A percentile compares a stretch with the other conserved stretches of the same genome.
Conservation (phyloP, 1,140 invertebrate genomes). For the Wasmannia auropunctata region DNA sequence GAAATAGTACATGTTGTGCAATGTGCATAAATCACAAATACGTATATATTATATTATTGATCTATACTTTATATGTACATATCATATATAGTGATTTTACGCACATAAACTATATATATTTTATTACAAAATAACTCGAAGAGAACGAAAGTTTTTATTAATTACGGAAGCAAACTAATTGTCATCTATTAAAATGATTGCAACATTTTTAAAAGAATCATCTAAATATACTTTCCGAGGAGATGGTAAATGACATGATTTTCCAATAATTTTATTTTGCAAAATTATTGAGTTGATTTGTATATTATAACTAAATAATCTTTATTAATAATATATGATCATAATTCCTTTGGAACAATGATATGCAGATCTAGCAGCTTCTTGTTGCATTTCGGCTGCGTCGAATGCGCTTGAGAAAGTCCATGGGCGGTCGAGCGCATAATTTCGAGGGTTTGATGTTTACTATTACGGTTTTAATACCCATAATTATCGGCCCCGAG, state of each 20-base stretch:
- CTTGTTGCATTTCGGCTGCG: background rate
- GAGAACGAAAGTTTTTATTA: background rate
- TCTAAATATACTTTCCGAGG: background rate
- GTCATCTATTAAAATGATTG: background rate
- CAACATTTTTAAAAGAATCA: background rate
- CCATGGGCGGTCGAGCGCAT: background rate
- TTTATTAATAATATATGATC: background rate
- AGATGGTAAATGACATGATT: background rate
- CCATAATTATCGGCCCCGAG: slow-evolving; percentile 41
- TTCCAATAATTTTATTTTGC: background rate
- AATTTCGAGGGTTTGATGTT: background rate
- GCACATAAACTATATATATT: background rate
- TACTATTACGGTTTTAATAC: slow-evolving; percentile 41
- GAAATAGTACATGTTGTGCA: background rate
- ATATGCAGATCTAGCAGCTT: background rate
- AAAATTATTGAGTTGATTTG: background rate
- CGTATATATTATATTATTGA: too few species aligned
- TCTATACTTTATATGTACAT: too few species aligned
- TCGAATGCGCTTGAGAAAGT: background rate
- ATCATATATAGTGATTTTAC: background rate
- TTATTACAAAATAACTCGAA: too few species aligned
- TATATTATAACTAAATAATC: background rate
- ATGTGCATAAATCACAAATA: too few species aligned
- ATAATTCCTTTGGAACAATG: background rate
- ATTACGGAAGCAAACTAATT: background rate